phyloP scores from a whole-genome alignment of 1,140 invertebrate genomes.

The Habropoda laboriosa region DNA sequence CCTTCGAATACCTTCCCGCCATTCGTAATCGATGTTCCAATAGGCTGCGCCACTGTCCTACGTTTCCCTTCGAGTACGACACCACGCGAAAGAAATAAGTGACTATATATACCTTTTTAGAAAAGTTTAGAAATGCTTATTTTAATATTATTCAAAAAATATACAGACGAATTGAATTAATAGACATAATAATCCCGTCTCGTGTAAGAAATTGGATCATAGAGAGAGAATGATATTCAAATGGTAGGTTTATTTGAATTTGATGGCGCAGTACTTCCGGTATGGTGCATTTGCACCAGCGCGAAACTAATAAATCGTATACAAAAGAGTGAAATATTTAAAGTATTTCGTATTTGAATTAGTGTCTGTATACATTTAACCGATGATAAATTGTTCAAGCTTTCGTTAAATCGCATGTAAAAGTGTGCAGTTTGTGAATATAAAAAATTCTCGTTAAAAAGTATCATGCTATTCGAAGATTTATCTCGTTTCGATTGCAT shows the following conservation, averaged over 20 bases:
- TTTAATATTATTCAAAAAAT: not conserved
- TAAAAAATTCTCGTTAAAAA: not conserved
- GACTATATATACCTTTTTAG: not conserved
- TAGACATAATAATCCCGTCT: no score
- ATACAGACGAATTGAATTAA: not conserved
- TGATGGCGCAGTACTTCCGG: not conserved
- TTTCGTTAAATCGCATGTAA: no score
- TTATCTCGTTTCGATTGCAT: not conserved
- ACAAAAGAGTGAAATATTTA: not conserved
- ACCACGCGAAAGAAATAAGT: not conserved
- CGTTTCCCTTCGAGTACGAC: not conserved
- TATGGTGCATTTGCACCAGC: not conserved
- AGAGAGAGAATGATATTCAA: not conserved
- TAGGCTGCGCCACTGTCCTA: not conserved
- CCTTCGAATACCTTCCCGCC: conserved; percentile 1
- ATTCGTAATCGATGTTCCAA: not conserved
- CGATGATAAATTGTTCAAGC: not conserved
- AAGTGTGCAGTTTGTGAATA: not conserved
- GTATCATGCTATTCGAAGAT: not conserved
- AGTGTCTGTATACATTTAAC: no score
- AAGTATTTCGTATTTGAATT: not conserved
- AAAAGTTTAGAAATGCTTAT: not conserved
- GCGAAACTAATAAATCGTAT: not conserved
- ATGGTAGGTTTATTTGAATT: not conserved
- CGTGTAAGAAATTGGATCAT: no score